Percentiles rank a stretch among this genome's conserved stretches.
Conservation (phyloP, 2,113 vertebrate species). For the Daboia siamensis region DNA sequence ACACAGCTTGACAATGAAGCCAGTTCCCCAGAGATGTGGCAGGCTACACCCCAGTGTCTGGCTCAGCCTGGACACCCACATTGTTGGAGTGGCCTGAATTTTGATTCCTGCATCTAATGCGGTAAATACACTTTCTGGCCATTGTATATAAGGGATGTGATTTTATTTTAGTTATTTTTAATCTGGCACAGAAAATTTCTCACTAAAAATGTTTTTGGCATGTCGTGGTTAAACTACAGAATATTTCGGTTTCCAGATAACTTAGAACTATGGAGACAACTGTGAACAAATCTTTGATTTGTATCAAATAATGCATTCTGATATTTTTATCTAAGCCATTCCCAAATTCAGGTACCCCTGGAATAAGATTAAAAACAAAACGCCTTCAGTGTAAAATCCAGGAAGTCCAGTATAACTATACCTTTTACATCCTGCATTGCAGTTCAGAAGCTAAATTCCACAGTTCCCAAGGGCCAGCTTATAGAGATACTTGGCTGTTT, state of each 20-base stretch:
- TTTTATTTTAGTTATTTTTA: not conserved
- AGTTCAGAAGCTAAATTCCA: slow-evolving; percentile 65
- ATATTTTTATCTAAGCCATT: slow-evolving; percentile 26
- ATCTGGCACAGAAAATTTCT: not conserved
- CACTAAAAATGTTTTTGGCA: not conserved
- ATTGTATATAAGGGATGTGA: not conserved
- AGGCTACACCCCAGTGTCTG: not conserved
- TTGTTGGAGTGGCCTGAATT: not conserved
- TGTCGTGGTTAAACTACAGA: not conserved
- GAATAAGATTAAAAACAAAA: slow-evolving; percentile 44
- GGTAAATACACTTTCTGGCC: not conserved
- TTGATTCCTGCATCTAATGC: not conserved
- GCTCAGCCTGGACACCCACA: not conserved
- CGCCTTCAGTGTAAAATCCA: slow-evolving; percentile 46
- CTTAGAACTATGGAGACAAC: not conserved
- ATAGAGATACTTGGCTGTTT: slow-evolving; percentile 67
- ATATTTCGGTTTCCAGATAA: slow-evolving; percentile 18
- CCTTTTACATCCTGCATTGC: slow-evolving; percentile 51
- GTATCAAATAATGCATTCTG: slow-evolving; percentile 8
- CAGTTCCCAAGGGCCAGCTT: slow-evolving; percentile 58
- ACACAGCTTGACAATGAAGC: not conserved
- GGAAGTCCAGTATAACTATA: slow-evolving; percentile 51
- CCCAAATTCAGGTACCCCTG: slow-evolving; percentile 37
- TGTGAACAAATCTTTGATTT: slow-evolving; percentile 9
- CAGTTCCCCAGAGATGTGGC: not conserved